These are phyloP conservation scores for Perca fluviatilis DNA, from an alignment of 2,113 vertebrate genomes.

Conservation along the genomic window DNA sequence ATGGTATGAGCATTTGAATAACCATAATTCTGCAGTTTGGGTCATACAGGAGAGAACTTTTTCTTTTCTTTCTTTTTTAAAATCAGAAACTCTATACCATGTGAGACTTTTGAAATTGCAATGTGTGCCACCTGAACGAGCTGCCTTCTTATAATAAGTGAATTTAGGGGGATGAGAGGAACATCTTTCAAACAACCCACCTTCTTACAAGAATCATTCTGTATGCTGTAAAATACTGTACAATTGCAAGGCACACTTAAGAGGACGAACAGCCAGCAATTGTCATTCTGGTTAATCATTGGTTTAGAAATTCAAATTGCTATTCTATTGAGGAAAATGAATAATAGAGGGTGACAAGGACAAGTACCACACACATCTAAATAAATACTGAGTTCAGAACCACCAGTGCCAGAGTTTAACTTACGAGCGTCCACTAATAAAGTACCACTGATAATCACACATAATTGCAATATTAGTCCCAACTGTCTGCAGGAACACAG, in stretches of 20 bases:
- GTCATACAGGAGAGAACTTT: not conserved
- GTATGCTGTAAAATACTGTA: not conserved
- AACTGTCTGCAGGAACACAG: constrained; percentile 32
- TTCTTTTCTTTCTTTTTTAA: not conserved
- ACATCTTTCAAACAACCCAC: not conserved
- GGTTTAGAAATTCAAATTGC: constrained; percentile 32
- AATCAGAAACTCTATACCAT: not conserved
- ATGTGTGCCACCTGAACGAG: not conserved
- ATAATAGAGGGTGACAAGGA: constrained; percentile 10
- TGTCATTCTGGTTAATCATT: constrained; percentile 11
- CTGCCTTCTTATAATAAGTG: not conserved
- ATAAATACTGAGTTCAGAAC: constrained; percentile 40
- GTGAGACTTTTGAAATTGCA: not conserved
- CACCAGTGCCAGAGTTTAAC: constrained; percentile 28
- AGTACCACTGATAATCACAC: constrained; percentile 47
- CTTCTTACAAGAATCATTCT: not conserved
- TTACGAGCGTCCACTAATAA: constrained; percentile 41
- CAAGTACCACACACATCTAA: constrained; percentile 17
- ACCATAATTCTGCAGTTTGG: not conserved
- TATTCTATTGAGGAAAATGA: constrained; percentile 21
- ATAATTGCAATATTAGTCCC: constrained; percentile 47
- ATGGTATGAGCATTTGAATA: not conserved
- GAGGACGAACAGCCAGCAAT: not conserved
- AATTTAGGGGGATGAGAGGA: constrained; percentile 1
- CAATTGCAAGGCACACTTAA: not conserved